These are phyloP conservation scores for Netelia melanura DNA, from an alignment of 2,888 invertebrate species.

Conservation along the genomic window DNA sequence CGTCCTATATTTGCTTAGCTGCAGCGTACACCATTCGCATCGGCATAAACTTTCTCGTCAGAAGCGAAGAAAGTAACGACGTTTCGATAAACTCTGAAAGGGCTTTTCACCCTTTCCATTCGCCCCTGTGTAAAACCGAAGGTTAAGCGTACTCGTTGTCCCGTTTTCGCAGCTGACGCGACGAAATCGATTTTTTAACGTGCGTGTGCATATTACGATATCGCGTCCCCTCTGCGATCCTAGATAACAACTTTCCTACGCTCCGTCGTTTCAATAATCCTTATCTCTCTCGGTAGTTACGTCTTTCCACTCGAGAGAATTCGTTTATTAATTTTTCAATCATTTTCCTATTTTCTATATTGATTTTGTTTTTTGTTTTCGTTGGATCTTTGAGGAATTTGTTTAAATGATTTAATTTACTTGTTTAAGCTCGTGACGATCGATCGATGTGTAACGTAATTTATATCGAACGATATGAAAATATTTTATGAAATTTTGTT, in stretches of 20 bases:
- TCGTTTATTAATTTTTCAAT: no score
- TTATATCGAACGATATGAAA: slow-evolving; percentile 28
- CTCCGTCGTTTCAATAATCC: no score
- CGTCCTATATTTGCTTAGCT: neutral
- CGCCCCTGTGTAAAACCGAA: neutral
- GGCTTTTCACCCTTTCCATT: neutral
- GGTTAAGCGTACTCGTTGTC: slow-evolving; percentile 40
- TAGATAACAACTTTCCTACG: neutral
- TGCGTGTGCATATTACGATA: slow-evolving; percentile 52
- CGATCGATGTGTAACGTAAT: slow-evolving; percentile 27
- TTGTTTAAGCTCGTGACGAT: slow-evolving; percentile 15
- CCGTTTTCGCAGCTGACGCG: slow-evolving; percentile 48
- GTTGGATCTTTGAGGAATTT: no score
- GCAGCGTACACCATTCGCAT: neutral
- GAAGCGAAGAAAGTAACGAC: slow-evolving; percentile 43
- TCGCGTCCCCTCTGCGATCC: neutral
- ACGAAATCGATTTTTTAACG: slow-evolving; percentile 53
- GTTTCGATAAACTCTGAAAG: slow-evolving; percentile 51
- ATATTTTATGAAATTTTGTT: neutral
- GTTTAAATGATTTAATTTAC: no score
- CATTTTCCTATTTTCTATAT: no score
- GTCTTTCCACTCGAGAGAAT: no score
- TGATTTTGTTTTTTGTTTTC: no score
- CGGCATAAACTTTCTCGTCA: slow-evolving; percentile 31
- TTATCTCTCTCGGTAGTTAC: no score